phyloP scores from a whole-genome alignment of 2,797 vertebrate genomes.

The Rhodeus uyekii region DNA sequence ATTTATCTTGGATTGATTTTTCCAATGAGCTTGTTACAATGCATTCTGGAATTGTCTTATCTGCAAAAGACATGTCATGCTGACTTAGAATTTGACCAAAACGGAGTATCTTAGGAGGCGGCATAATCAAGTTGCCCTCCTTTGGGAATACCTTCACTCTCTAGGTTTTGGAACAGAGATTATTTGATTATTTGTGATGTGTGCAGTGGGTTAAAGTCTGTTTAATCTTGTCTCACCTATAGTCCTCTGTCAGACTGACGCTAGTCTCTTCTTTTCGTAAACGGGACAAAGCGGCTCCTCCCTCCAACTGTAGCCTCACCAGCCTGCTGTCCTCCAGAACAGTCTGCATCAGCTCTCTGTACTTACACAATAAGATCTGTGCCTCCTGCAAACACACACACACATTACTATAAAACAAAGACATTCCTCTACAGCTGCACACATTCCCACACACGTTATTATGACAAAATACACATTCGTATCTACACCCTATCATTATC shows the following conservation, averaged over 20 bases:
- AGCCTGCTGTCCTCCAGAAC: slow-evolving; percentile 83
- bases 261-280: slow-evolving; percentile 83
- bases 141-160: not conserved
- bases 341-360: slow-evolving; percentile 79
- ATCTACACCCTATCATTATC: slow-evolving; percentile 31
- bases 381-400: slow-evolving; percentile 77
- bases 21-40: not conserved
- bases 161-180: not conserved
- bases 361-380: slow-evolving; percentile 71
- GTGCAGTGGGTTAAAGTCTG: not conserved
- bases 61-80: not conserved
- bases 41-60: not conserved
- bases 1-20: not conserved
- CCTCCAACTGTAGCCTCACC: slow-evolving; percentile 86
- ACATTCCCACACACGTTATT: slow-evolving; percentile 16
- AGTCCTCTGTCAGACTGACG: slow-evolving; percentile 74
- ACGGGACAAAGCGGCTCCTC: slow-evolving; percentile 80
- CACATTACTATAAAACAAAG: not conserved
- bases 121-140: not conserved
- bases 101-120: not conserved
- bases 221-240: slow-evolving; percentile 70
- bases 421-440: not conserved
- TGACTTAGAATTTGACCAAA: not conserved
- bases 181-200: not conserved
- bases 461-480: slow-evolving; percentile 7